Evolutionary conservation across 2,888 invertebrate species (phyloP).

Genomic region (Clunio marinus): DNA sequence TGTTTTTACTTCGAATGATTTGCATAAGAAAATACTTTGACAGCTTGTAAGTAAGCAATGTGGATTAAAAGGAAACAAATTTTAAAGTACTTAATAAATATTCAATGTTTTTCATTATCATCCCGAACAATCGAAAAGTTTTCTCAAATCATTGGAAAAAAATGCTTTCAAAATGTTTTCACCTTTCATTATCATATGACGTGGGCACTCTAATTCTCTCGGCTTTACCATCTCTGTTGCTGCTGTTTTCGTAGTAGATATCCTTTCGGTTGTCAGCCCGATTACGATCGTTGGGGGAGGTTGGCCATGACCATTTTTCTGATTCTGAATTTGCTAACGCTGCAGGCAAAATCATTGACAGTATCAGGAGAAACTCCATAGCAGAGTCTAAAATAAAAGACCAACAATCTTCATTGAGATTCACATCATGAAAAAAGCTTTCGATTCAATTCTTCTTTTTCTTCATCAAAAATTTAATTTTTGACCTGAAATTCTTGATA

Average conservation of each 20-base stretch:
- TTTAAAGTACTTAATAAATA: too few relatives aligned
- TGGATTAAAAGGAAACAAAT: too few relatives aligned
- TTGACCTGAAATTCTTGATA: neutral
- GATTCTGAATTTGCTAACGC: constrained; percentile 18
- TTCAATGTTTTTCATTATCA: neutral
- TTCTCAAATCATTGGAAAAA: neutral
- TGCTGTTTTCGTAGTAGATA: constrained; percentile 11
- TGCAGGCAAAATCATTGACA: neutral
- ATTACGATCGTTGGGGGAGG: neutral
- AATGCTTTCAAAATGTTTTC: neutral
- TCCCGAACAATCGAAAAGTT: neutral
- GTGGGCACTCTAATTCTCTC: constrained; percentile 32
- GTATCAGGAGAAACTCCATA: neutral
- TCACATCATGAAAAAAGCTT: neutral
- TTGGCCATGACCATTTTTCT: constrained; percentile 38
- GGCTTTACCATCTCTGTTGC: neutral
- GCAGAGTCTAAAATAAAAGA: neutral
- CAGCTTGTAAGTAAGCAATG: neutral
- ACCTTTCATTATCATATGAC: constrained; percentile 35
- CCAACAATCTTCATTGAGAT: neutral
- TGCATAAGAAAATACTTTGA: constrained; percentile 7
- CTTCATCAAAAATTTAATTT: neutral
- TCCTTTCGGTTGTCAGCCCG: constrained; percentile 28
- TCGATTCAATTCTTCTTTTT: neutral
- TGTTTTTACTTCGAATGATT: neutral